Evolutionary conservation across 2,113 vertebrate species (phyloP).

Genomic region (Recurvirostra avosetta): DNA sequence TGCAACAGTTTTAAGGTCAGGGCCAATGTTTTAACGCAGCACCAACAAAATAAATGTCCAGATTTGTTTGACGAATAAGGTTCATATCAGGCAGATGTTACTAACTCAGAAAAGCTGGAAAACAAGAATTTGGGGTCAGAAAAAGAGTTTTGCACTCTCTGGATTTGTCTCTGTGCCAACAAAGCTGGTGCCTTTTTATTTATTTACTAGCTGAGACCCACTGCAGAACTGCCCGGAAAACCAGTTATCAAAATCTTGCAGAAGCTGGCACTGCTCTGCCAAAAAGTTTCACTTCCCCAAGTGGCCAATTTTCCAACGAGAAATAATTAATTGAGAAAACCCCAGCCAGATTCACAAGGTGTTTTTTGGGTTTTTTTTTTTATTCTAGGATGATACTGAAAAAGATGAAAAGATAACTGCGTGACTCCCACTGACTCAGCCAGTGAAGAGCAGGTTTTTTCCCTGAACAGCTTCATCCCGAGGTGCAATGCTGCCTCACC

Average conservation of each 20-base stretch:
- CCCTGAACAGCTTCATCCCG: background rate
- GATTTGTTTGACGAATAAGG: background rate
- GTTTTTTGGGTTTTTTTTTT: background rate
- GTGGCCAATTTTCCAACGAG: background rate
- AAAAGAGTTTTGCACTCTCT: background rate
- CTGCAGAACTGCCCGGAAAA: background rate
- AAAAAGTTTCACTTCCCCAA: background rate
- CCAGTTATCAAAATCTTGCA: background rate
- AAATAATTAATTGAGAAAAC: constrained; percentile 17
- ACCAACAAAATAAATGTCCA: background rate
- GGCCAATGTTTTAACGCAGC: background rate
- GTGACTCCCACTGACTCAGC: background rate
- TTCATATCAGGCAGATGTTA: background rate
- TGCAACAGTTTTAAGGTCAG: background rate
- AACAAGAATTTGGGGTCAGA: background rate
- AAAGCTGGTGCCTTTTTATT: background rate
- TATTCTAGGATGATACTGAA: background rate
- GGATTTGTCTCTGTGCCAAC: background rate
- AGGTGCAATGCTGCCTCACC: background rate
- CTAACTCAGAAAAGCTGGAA: background rate
- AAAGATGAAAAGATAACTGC: background rate
- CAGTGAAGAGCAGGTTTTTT: background rate
- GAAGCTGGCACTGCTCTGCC: background rate
- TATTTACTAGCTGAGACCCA: background rate
- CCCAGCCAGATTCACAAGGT: background rate